Conservation (phyloP, 1,140 invertebrate genomes). For the Papilio polyxenes region DNA sequence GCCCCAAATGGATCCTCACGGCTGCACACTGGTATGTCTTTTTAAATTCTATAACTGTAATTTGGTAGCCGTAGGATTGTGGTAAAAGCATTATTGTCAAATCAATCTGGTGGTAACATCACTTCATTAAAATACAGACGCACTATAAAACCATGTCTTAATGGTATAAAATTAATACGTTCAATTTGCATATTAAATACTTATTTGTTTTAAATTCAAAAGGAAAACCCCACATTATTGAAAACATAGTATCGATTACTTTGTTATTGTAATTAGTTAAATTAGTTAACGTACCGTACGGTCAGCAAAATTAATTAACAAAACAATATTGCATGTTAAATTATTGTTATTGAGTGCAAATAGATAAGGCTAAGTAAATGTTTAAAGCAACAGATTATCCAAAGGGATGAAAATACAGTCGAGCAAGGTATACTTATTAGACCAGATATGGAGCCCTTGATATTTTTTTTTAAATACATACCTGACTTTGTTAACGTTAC, state of each 20-base stretch:
- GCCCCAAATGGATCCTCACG: slow-evolving; percentile 66
- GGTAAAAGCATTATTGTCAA: no score
- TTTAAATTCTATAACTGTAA: not conserved
- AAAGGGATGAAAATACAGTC: no score
- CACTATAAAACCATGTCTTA: no score
- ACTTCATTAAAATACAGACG: no score
- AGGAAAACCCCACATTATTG: not conserved
- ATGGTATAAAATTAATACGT: not conserved
- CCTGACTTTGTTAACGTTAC: not conserved
- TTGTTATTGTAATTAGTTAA: not conserved
- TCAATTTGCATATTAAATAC: slow-evolving; percentile 6
- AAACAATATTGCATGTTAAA: no score
- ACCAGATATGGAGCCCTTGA: no score
- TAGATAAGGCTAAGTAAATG: not conserved
- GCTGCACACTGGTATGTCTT: slow-evolving; percentile 67
- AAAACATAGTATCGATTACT: not conserved
- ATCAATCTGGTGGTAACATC: no score
- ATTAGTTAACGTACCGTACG: not conserved
- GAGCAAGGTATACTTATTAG: no score
- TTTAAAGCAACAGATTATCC: not conserved
- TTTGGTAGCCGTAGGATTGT: no score
- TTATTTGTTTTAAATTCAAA: slow-evolving; percentile 1
- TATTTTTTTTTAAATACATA: no score
- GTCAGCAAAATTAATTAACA: not conserved
- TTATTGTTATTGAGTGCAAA: no score